Base-by-base conservation (phyloP, 2,113 vertebrate genomes). In the Atlantisia rogersi region DNA sequence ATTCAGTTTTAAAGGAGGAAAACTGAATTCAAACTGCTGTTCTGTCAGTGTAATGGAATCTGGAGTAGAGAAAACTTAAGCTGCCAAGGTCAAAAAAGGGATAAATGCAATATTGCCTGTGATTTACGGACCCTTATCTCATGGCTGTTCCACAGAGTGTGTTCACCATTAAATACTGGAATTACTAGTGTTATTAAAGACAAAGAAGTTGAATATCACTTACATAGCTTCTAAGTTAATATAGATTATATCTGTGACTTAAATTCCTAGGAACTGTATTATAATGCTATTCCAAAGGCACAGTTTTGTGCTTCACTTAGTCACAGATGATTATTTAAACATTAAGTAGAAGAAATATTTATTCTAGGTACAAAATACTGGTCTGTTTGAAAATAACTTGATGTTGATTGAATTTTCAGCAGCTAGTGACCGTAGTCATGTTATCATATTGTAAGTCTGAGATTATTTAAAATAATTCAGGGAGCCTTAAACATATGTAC, bases 91-190 rank as follows among this genome's bases (percentile, higher is more conserved):
- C 2, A 67, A 79, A 75, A 35, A 39, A n/a, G 15, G 53, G 7
- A 29, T 46, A 86, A 59, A 67, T 25, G 7, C 15, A 28, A 15
- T 39, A 59, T 63, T 35, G 11, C 8, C 24, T 29, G 7, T 26
- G 17, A 75, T 39, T 29, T 73, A 22, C 12, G 32, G 32, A 39
- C 15, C 50, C 22, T 32, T 10, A 40, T 39, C 31, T 37, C 26
- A n/a, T 22, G 12, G 20, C 11, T 44, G 5, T 77, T 78, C n/a
- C 8, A 14, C 19, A 44, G 31, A 62, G 2, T 0, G 0, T 32
- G 12, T 56, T 40, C 37, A 52, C 28, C 15, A 19, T 55, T 64
- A 42, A 85, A 77, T 12, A 39, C 4, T 55, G 32, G 55, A 77
- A 11, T 50, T 71, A 67, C 8, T 2, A 44, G 32, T 56, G 56